Evolutionary conservation across 1,140 invertebrate genomes (phyloP), one percentile per base, ranked within the genome.

Genomic region (Oryctes rhinoceros): DNA sequence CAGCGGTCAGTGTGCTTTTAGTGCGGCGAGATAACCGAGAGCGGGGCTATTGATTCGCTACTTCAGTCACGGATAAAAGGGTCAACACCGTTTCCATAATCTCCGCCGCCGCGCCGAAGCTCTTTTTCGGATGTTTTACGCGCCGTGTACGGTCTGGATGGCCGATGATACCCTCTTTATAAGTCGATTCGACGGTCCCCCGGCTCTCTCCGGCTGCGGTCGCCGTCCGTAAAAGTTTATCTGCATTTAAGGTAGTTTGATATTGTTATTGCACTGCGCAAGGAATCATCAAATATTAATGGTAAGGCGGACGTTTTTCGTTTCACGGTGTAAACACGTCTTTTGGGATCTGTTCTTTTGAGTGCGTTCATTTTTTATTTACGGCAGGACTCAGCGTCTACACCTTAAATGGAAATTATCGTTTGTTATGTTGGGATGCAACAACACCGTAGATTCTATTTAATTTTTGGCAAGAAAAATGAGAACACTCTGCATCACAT

Each of bases 1-100:
- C 84, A 81, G 81, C 81, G 84, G 84, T 85, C 84, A 85, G 83
- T 71, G 78, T 71, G 82, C 83, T 85, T 84, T 82, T 83, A 83
- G 81, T 76, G 79, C 79, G 82, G 82, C 82, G 81, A 82, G 84
- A 83, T 84, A 84, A 83, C 82, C 83, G 82, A 83, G 81, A 76
- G 81, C 75, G 79, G 24, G 48, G 53, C 76, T 83, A 83, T 83
- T 78, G 82, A 83, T 83, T 83, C 78, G 74, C 76, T 18, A 78
- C 83, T 82, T 83, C 79, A 78, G 74, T 80, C 78, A 49, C 78
- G 65, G 79, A 83, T 83, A 83, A 82, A 83, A 82, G 82, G 83
- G 82, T 83, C 82, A 81, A 84, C 82, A 79, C 76, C 81, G 79
- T 80, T 82, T 80, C 79, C 77, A 82, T 78, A 78, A 59, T 53